A percentile compares a stretch with the other conserved stretches of the same genome.
These are phyloP conservation scores for Drosophila tropicalis DNA, from an alignment of 1,140 invertebrate genomes.

Conservation along the genomic window DNA sequence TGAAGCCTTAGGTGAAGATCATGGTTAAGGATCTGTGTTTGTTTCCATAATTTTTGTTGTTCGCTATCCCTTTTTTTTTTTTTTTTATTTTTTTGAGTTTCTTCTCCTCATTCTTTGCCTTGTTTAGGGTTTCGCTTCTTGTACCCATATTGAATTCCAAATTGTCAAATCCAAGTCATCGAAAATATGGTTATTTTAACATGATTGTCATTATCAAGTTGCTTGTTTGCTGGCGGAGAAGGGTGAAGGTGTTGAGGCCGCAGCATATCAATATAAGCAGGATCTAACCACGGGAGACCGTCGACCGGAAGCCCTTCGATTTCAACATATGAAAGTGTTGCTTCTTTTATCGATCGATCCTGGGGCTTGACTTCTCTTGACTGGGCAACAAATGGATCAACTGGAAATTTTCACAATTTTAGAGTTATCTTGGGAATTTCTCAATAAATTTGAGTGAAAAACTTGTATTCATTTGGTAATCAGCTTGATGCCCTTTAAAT, in stretches of 20 bases:
- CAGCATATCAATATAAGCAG: neutral
- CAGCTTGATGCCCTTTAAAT: too few relatives aligned
- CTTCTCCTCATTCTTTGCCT: neutral
- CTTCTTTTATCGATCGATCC: too few relatives aligned
- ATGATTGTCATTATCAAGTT: conserved; percentile 5
- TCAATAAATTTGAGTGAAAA: too few relatives aligned
- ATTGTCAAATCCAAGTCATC: conserved; percentile 12
- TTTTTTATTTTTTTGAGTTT: too few relatives aligned
- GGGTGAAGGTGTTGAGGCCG: neutral
- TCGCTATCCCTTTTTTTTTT: neutral
- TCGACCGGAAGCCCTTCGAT: neutral
- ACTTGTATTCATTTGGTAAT: too few relatives aligned
- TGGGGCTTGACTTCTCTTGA: too few relatives aligned
- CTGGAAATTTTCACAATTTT: too few relatives aligned
- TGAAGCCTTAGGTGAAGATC: conserved; percentile 33
- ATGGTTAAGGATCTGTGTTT: conserved; percentile 8
- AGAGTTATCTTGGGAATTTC: too few relatives aligned
- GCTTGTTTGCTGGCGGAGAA: neutral
- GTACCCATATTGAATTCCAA: conserved; percentile 19
- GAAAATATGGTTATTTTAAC: conserved; percentile 4
- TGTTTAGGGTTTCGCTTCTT: conserved; percentile 13
- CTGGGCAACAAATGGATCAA: too few relatives aligned
- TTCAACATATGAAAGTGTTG: too few relatives aligned
- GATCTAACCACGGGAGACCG: neutral
- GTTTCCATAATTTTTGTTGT: neutral